Evolutionary conservation across 2,113 vertebrate genomes (phyloP).

Genomic region (Tonatia bakeri): DNA sequence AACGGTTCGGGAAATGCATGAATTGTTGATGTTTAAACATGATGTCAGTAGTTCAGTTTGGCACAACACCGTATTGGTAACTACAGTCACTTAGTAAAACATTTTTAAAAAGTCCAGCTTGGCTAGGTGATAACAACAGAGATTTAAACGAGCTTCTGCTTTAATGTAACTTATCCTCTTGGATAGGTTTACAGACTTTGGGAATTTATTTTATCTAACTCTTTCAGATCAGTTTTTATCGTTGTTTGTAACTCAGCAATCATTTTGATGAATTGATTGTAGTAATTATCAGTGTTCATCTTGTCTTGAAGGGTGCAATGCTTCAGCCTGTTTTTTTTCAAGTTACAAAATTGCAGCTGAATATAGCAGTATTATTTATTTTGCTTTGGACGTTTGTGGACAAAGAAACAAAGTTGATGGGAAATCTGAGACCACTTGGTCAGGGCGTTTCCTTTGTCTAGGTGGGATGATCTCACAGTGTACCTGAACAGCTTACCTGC

Average conservation of each 20-base stretch:
- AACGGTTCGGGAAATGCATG: neutral
- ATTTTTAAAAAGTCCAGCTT: neutral
- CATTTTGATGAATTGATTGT: neutral
- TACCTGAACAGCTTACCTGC: neutral
- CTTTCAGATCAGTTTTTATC: neutral
- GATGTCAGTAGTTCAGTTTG: neutral
- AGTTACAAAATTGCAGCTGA: constrained; percentile 7
- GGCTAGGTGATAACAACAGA: neutral
- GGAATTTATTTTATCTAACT: neutral
- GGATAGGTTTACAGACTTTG: neutral
- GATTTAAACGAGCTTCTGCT: neutral
- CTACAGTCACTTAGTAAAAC: neutral
- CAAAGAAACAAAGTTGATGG: neutral
- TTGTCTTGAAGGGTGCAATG: neutral
- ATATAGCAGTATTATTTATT: neutral
- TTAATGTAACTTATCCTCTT: neutral
- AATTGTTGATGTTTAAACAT: neutral
- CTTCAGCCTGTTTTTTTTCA: constrained; percentile 7
- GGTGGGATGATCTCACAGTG: neutral
- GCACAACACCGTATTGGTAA: neutral
- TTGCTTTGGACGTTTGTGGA: neutral
- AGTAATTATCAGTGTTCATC: neutral
- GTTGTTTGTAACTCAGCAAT: neutral
- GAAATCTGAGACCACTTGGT: neutral
- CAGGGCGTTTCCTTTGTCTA: neutral